Percentiles rank a stretch among this genome's conserved stretches.
Conservation (phyloP, 1,140 invertebrate species). For the Drosophila nannoptera region DNA sequence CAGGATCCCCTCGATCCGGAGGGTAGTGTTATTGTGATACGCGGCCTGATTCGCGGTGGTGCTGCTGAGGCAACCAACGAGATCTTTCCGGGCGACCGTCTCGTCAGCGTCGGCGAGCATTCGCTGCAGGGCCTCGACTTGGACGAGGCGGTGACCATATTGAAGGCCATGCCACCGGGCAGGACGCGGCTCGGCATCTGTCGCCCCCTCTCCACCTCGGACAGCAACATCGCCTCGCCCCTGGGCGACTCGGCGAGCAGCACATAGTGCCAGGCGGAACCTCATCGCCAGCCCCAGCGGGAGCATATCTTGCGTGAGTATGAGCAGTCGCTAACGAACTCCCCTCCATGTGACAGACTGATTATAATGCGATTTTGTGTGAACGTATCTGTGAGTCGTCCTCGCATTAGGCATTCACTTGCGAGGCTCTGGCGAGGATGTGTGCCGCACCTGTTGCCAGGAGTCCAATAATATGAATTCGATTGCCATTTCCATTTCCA, state of each 20-base stretch:
- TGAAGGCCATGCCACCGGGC: constrained; percentile 91
- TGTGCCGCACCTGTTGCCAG: constrained; percentile 35
- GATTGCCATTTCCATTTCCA: constrained; percentile 19
- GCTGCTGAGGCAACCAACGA: constrained; percentile 92
- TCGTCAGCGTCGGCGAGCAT: constrained; percentile 92
- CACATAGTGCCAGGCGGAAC: constrained; percentile 66
- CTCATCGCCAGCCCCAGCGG: neutral
- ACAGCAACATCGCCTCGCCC: constrained; percentile 79
- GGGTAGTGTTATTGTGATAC: constrained; percentile 95
- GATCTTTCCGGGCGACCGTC: constrained; percentile 93
- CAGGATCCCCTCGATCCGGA: constrained; percentile 92
- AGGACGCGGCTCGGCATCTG: constrained; percentile 90
- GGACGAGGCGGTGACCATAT: constrained; percentile 93
- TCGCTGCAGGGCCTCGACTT: constrained; percentile 92
- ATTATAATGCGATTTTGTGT: too few relatives aligned
- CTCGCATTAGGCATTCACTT: neutral
- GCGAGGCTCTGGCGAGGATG: constrained; percentile 4
- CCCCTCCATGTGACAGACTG: too few relatives aligned
- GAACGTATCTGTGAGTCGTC: neutral
- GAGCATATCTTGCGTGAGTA: constrained; percentile 62
- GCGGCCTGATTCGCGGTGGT: constrained; percentile 94
- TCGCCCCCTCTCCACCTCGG: constrained; percentile 85
- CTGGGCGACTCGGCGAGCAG: constrained; percentile 72
- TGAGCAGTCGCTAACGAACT: too few relatives aligned
- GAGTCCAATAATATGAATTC: constrained; percentile 54